These are phyloP conservation scores for Motacilla alba DNA, from an alignment of 2,113 vertebrate genomes.

Conservation along the genomic window DNA sequence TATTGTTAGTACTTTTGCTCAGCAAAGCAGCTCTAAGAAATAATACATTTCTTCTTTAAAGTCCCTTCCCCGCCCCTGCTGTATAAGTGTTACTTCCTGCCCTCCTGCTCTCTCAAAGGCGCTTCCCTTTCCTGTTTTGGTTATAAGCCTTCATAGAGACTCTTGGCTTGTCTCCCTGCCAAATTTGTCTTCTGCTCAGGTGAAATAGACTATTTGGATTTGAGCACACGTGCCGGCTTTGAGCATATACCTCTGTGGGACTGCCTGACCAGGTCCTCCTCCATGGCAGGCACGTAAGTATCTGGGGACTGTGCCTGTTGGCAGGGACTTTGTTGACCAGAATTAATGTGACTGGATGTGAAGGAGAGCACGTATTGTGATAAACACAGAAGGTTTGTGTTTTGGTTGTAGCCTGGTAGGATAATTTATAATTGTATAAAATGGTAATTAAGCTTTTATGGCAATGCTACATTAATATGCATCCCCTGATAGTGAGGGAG, in stretches of 20 bases:
- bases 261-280: neutral
- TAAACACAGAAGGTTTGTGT: neutral
- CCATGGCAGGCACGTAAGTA: constrained; percentile 66
- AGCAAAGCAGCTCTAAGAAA: neutral
- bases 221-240: neutral
- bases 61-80: constrained; percentile 14
- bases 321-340: neutral
- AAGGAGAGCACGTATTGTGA: neutral
- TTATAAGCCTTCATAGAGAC: neutral
- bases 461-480: neutral
- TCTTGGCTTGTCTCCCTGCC: constrained; percentile 19
- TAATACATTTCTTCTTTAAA: constrained; percentile 32
- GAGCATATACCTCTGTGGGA: neutral
- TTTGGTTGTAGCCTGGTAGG: neutral
- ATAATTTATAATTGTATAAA: neutral
- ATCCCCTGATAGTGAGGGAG: neutral
- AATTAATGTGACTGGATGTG: neutral
- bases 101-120: constrained; percentile 3
- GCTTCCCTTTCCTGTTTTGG: constrained; percentile 74
- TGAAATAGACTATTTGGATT: neutral
- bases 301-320: neutral
- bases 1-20: neutral
- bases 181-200: constrained; percentile 29
- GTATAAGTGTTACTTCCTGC: constrained; percentile 57
- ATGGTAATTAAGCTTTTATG: neutral